Conservation (phyloP, 2,797 vertebrate genomes). For the Mus minutoides region DNA sequence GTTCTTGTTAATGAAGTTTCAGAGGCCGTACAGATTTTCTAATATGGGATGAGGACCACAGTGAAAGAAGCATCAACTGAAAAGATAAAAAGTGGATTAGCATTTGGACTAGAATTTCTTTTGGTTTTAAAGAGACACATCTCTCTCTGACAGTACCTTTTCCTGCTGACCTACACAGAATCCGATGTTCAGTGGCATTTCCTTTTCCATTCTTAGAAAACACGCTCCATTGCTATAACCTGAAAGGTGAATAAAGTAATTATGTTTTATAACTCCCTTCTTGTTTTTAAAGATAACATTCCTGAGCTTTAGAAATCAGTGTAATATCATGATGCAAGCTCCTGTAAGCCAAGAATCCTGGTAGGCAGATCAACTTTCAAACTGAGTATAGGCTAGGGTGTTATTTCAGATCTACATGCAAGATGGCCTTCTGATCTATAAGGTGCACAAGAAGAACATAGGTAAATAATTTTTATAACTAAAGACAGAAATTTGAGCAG, state of each 20-base stretch:
- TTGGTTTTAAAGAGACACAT: conserved; percentile 10
- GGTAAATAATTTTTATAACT: conserved; percentile 85
- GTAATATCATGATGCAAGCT: conserved; percentile 63
- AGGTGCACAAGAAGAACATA: conserved; percentile 75
- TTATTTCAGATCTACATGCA: not conserved
- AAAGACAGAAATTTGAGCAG: conserved; percentile 26
- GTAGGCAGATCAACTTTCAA: conserved; percentile 50
- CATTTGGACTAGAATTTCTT: conserved; percentile 6
- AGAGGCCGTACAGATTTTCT: conserved; percentile 55
- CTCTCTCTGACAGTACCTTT: conserved; percentile 11
- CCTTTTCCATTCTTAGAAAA: conserved; percentile 48
- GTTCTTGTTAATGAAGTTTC: conserved; percentile 79
- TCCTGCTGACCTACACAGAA: conserved; percentile 8
- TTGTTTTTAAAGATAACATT: conserved; percentile 39
- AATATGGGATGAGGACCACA: not conserved
- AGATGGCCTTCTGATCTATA: conserved; percentile 13
- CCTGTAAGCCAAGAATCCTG: conserved; percentile 6
- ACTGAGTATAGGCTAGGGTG: not conserved
- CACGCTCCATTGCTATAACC: conserved; percentile 23
- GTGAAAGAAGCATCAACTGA: conserved; percentile 24
- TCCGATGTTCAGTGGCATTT: conserved; percentile 7
- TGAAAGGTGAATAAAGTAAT: conserved; percentile 64
- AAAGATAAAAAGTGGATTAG: not conserved
- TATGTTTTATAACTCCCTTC: conserved; percentile 70
- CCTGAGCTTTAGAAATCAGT: conserved; percentile 49